phyloP scores from a whole-genome alignment of 2,797 vertebrate genomes.

The Chiroxiphia lanceolata region DNA sequence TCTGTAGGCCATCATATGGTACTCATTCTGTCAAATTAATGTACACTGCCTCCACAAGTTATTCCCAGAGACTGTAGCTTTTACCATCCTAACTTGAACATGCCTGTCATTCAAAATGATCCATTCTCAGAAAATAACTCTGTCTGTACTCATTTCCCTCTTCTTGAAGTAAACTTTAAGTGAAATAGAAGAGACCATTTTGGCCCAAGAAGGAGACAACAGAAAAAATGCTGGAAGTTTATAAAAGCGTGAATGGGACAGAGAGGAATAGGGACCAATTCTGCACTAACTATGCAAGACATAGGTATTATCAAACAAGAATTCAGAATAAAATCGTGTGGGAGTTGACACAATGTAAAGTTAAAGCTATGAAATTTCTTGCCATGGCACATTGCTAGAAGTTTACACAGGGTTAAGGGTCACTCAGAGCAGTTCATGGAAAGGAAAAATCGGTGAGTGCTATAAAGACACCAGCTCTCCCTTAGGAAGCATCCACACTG shows the following conservation, averaged over 20 bases:
- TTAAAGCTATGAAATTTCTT: not conserved
- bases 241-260: not conserved
- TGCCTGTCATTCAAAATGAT: not conserved
- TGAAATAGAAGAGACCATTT: not conserved
- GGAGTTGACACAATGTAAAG: not conserved
- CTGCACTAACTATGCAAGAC: not conserved
- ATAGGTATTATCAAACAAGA: accelerated
- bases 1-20: not conserved
- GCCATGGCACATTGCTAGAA: not conserved
- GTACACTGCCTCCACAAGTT: not conserved
- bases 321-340: not conserved
- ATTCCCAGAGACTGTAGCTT: not conserved
- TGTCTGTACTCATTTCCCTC: not conserved
- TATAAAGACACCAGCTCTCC: not conserved
- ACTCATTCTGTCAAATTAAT: not conserved
- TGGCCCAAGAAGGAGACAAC: not conserved
- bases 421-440: not conserved
- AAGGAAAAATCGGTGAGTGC: not conserved
- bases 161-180: not conserved
- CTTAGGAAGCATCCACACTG: not conserved
- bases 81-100: not conserved
- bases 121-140: not conserved
- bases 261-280: not conserved
- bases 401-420: not conserved
- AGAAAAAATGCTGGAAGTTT: not conserved